Conservation (phyloP, 2,113 vertebrate genomes). For the human region GRCh38 chr1:175954501-175955000, state of each 20-base stretch:
- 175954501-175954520: not conserved
- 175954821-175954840: not conserved
- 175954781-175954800: not conserved
- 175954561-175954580: not conserved
- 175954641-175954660: not conserved
- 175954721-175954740: not conserved
- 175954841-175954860: not conserved
- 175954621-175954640: not conserved
- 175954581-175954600: not conserved
- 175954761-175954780: not conserved
- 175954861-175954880: not conserved
- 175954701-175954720: not conserved
- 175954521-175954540: not conserved
- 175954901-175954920: not conserved
- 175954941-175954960: not conserved
- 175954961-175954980: not conserved
- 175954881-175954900: not conserved
- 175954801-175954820: not conserved
- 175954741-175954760: not conserved
- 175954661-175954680: not conserved
- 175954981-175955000: no score
- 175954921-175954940: not conserved
- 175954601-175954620: not conserved
- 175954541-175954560: not conserved
- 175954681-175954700: not conserved